Base-by-base conservation (phyloP, 1,140 invertebrate species). In the Heliothis subflexa region DNA sequence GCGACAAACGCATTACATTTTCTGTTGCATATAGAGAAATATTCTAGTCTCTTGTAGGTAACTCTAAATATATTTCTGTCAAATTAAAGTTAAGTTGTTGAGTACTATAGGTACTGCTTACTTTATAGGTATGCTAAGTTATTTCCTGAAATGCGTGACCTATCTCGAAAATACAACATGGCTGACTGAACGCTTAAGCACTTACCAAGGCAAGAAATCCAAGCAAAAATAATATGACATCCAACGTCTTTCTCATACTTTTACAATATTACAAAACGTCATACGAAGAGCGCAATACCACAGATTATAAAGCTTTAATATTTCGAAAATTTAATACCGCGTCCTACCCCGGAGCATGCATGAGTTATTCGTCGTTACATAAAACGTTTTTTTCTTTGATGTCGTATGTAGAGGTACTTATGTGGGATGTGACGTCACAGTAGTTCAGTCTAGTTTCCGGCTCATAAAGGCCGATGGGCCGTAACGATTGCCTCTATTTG, bases 401-500 rank as follows among this genome's bases (percentile, higher is more conserved):
- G 9, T 25, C 25, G 49, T 25, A 12, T 54, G 21, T 47, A 28
- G 49, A 18, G 28, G 54, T 33, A 50, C 21, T 72, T 55, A 21
- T 7, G 21, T n/a, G 45, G 25, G 18, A 55, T 16, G 21, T 70
- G 45, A 71, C 66, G 64, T 70, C 25, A 66, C 40, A 55, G 33
- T 55, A 52, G 83, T 86, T 83, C 83, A 84, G 81, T 81, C 81
- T 83, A 85, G 84, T 87, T 89, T 87, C 86, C 84, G 83, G 47
- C 59, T 77, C 45, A 81, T 85, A 84, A 82, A 80, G 77, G 75
- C 82, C 86, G 84, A 87, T 88, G 81, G 82, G 82, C 85, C 83
- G 81, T 71, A 81, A 81, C 81, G 81, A 85, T 86, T 86, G 83
- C 83, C 82, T 86, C 82, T 83, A 86, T 88, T 89, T 86, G 82